Evolutionary conservation across 2,888 invertebrate genomes (phyloP), one percentile per base, ranked within the genome.

Genomic region (Andrena dorsata): DNA sequence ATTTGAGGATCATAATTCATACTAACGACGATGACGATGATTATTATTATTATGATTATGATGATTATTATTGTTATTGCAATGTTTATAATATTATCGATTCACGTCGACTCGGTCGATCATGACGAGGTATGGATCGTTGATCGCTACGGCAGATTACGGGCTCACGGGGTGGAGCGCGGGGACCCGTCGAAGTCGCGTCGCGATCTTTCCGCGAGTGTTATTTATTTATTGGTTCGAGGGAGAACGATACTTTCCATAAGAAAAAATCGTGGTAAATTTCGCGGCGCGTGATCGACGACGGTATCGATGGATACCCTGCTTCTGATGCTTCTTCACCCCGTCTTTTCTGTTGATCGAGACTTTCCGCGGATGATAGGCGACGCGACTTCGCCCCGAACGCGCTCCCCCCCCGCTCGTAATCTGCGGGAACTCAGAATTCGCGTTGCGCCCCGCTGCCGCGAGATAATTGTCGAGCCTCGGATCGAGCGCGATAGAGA

Each of bases 51-150:
- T 78, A 78, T 79, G 61, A 79, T 79, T 66, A 89, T 86, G 75
- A 86, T 89, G 86, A 91, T 91, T 92, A 92, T 92, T 91, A 92
- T 92, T 93, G 93, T 93, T 93, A 93, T 92, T 90, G 90, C 91
- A 91, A 92, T 93, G 92, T 93, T 93, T 92, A 90, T 91, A 91
- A 90, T 90, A 91, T 90, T 89, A 89, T 90, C 88, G 86, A 90
- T 91, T 89, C 86, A 86, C 88, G 85, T 90, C 87, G 88, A 81
- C 85, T 87, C 84, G 85, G 85, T 88, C 84, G 87, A 86, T 80
- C 88, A 86, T 90, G 85, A 86, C 85, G 86, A 83, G 89, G 86
- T 90, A 88, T 85, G 88, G 87, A 82, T 85, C 87, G 86, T 83
- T 83, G 79, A 80, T 83, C 79, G 77, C 76, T 71, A 79, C 82